Conservation (phyloP, 1,140 invertebrate genomes). For the Formica selysi region DNA sequence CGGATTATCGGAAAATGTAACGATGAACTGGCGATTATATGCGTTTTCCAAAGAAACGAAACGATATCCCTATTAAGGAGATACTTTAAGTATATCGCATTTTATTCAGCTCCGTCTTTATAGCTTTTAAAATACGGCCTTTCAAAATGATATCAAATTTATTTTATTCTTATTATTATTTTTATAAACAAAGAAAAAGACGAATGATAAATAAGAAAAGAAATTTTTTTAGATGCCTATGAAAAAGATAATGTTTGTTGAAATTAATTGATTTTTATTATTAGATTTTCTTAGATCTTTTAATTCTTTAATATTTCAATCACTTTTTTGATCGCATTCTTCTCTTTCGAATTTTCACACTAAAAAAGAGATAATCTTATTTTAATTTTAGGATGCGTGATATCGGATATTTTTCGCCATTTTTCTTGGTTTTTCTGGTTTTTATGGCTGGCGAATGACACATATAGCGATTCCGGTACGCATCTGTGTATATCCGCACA, state of each 20-base stretch:
- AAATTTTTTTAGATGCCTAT: not conserved
- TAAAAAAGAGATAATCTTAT: not conserved
- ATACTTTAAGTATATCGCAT: not conserved
- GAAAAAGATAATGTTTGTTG: not conserved
- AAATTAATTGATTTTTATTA: not conserved
- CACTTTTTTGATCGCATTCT: not conserved
- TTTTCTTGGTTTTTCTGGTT: conserved; percentile 14
- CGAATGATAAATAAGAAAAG: not conserved
- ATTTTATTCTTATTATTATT: no score
- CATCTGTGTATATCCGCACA: not conserved
- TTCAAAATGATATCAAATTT: not conserved
- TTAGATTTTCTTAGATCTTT: not conserved
- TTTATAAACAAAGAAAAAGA: not conserved
- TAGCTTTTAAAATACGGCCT: conserved; percentile 1
- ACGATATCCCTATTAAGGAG: not conserved
- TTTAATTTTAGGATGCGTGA: conserved; percentile 8
- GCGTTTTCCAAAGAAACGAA: not conserved
- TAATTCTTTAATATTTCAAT: not conserved
- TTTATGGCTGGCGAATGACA: not conserved
- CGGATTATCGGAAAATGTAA: conserved; percentile 20
- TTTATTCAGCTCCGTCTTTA: conserved; percentile 12
- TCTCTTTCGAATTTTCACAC: not conserved
- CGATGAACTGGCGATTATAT: not conserved
- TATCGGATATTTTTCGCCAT: not conserved
- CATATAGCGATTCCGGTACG: not conserved